Conservation (phyloP, 23 tunicate genomes). For the Oikopleura vanhoeffeni region DNA sequence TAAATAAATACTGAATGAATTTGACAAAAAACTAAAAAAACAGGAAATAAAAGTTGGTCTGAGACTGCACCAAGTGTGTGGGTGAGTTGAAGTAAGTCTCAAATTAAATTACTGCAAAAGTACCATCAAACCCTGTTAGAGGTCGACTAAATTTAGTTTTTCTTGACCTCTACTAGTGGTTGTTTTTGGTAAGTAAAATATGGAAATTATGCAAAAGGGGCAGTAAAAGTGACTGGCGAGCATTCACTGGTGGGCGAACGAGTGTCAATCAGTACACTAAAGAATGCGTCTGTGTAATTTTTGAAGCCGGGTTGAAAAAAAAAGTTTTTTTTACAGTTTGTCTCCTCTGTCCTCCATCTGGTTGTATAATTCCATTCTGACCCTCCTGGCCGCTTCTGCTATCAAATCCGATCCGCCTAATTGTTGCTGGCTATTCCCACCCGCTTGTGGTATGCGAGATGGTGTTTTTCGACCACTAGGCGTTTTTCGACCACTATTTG, state of each 20-base stretch:
- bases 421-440: not conserved
- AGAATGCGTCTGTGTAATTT: not conserved
- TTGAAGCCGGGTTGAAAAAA: not conserved
- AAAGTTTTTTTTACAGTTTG: not conserved
- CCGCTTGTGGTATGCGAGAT: not conserved
- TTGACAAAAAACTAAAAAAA: not conserved
- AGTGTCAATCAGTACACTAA: no score
- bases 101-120: not conserved
- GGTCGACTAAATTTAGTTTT: no score
- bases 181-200: not conserved
- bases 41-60: not conserved
- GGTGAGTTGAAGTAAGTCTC: no score
- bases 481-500: not conserved
- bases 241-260: no score
- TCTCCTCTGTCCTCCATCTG: not conserved
- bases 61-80: not conserved
- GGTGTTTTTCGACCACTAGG: constrained; percentile 8
- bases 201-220: no score
- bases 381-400: constrained; percentile 11
- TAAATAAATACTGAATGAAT: not conserved
- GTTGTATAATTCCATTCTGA: not conserved
- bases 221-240: no score
- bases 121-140: no score
- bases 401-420: not conserved
- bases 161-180: no score